Base-by-base conservation (phyloP, 2,797 vertebrate genomes). In the Valencia hispanica region DNA sequence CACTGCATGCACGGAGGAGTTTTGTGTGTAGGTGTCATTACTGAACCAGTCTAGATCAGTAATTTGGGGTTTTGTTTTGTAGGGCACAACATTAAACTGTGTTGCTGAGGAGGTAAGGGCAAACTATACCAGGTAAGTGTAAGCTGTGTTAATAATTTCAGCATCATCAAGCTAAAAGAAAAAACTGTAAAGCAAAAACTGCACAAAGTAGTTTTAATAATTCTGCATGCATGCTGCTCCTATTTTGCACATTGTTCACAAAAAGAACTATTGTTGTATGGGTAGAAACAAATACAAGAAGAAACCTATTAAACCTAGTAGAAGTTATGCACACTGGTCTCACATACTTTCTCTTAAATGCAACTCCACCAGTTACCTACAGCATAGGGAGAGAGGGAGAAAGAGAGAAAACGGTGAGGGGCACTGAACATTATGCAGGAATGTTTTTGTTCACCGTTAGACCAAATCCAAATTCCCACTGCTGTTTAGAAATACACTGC, bases 381-480 rank as follows among this genome's bases (percentile, higher is more conserved):
- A 70, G 68, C 45, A 30, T n/a, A 34, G 36, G 48, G 68, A 66
- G 53, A 48, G 57, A 63, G 63, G 18, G 72, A 63, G 63, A 61
- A 27, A 53, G 50, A 66, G 71, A 86, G 20, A 61, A 6, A 34
- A 66, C 15, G 32, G 34, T 77, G 77, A 22, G 65, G 66, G 89
- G 72, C 86, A 87, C 39, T 79, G 22, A 87, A 92, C 85, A 94
- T 92, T 87, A 90, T 94, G 92, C 92, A 72, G 71, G 93, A 95
- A 94, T 94, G 92, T 93, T 94, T 91, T 94, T 95, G 88, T 91
- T 93, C 91, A 94, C 86, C 88, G 91, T 94, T 93, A 89, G 81
- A 85, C 93, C 90, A 90, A 83, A 89, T 84, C 71, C 86, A 75
- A 81, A 95, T 94, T 96, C 94, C 94, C 94, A 90, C 87, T 91